These are phyloP conservation scores for Liasis olivaceus DNA, from an alignment of 2,797 vertebrate genomes.

Conservation along the genomic window DNA sequence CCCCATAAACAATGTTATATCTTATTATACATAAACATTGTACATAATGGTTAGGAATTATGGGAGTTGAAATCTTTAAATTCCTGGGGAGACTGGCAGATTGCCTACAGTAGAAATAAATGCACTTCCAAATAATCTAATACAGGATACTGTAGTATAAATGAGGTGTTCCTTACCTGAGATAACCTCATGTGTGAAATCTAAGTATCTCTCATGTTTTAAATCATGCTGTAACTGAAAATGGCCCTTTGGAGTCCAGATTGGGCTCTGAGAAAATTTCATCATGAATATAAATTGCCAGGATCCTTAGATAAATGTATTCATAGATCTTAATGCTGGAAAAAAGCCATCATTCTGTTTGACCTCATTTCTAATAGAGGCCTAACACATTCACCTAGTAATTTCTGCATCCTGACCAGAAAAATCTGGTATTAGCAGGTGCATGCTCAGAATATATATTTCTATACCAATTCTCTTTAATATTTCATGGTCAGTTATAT, in stretches of 20 bases:
- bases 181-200: not conserved
- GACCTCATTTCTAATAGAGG: slow-evolving; percentile 17
- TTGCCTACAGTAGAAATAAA: not conserved
- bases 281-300: slow-evolving; percentile 28
- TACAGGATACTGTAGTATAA: not conserved
- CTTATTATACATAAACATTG: not conserved
- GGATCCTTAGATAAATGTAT: slow-evolving; percentile 29
- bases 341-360: slow-evolving; percentile 5
- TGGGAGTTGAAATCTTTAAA: not conserved
- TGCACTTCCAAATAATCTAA: not conserved
- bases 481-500: not conserved
- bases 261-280: not conserved
- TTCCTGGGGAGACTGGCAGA: not conserved
- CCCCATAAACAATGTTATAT: not conserved
- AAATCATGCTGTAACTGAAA: slow-evolving; percentile 17
- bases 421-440: slow-evolving; percentile 22
- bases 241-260: not conserved
- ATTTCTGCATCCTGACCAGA: slow-evolving; percentile 23
- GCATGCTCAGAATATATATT: slow-evolving; percentile 13
- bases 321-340: slow-evolving; percentile 15
- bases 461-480: slow-evolving; percentile 13
- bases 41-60: not conserved
- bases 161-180: not conserved
- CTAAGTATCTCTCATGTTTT: not conserved
- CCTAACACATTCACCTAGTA: slow-evolving; percentile 6